Evolutionary conservation across 2,797 vertebrate species (phyloP), one percentile per base, ranked within the genome.

Genomic region (Thripadectes ignobilis): DNA sequence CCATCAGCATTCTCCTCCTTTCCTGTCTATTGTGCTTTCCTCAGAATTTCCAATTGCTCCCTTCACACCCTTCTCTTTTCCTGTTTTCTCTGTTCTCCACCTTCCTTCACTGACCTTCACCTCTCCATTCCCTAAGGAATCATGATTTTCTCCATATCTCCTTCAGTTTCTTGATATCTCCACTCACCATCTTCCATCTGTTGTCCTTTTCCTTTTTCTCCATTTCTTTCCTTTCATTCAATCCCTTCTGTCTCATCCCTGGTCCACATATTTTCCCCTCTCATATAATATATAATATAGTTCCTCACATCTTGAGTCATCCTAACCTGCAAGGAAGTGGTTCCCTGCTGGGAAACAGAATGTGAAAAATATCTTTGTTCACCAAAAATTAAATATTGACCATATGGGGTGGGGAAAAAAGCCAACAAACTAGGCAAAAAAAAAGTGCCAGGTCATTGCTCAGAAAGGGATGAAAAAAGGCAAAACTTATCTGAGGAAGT

Each of bases 321-420:
- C 48, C 24, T n/a, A 78, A 92, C 58, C 51, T 85, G 63, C 67
- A 89, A 89, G 43, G 34, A 91, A 85, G 43, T 91, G 34, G n/a
- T 69, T 91, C 91, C 78, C 71, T 0, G 0, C 71, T 79, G 89
- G 55, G 81, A 91, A 92, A 51, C 38, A 91, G 54, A 85, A 89
- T 87, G 81, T 65, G 54, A 94, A 72, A 93, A 92, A 81, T 38
- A 72, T 48, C 65, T 80, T 85, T 87, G 46, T 89, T 87, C 89
- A 93, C 58, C 38, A 95, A 78, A 92, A 96, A 93, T 93, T 78
- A 92, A 93, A 93, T 95, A 91, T 76, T 95, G 84, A 81, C 84
- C 89, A 87, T 87, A 77, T 75, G 84, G 77, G 54, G 55, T 57
- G 32, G 83, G 7, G 10, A 61, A 68, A 76, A 73, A 91, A 36